phyloP scores from a whole-genome alignment of 2,113 vertebrate genomes.

The Prunella himalayana region DNA sequence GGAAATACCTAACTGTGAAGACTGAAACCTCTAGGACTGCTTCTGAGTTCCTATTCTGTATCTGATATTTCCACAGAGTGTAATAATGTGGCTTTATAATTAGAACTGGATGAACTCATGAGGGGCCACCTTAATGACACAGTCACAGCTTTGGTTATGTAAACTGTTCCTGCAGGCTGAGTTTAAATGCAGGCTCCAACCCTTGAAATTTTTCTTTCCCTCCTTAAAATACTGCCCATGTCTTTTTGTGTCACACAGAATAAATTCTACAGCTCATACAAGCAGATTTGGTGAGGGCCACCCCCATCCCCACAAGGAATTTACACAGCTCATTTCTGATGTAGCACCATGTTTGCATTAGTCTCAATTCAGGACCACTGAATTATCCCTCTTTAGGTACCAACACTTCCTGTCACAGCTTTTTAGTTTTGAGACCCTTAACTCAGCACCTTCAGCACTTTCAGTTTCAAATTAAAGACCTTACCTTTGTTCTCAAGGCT shows the following conservation, averaged over 20 bases:
- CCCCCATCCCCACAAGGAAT: background rate
- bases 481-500: background rate
- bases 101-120: background rate
- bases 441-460: background rate
- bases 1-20: background rate
- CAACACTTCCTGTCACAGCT: background rate
- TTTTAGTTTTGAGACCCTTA: background rate
- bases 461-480: background rate
- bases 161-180: background rate
- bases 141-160: background rate
- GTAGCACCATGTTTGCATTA: background rate
- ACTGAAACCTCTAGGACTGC: background rate
- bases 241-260: background rate
- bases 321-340: background rate
- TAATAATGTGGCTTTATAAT: background rate
- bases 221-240: background rate
- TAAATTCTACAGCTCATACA: background rate
- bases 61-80: background rate
- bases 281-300: background rate
- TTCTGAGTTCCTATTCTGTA: background rate
- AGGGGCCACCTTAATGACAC: background rate
- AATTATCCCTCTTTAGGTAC: background rate
- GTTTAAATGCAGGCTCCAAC: background rate
- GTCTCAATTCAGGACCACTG: background rate
- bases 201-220: background rate